Conservation (phyloP, 2,888 invertebrate genomes). For the Chesias legatella region DNA sequence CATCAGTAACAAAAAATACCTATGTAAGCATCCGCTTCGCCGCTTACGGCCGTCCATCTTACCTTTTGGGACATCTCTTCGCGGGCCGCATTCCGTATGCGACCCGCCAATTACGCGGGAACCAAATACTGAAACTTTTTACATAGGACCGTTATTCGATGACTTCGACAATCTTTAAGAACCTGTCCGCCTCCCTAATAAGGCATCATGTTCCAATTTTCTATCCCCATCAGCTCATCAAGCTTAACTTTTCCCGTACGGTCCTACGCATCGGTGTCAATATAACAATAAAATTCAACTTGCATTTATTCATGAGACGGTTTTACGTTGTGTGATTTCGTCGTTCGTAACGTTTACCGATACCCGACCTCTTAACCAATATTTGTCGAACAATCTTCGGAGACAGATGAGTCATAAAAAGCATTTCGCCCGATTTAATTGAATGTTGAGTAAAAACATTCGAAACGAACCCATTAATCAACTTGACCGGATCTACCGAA, state of each 20-base stretch:
- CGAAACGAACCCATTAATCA: slow-evolving; percentile 15
- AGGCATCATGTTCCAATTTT: slow-evolving; percentile 69
- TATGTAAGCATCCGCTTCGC: slow-evolving; percentile 52
- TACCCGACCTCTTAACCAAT: slow-evolving; percentile 69
- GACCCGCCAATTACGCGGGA: slow-evolving; percentile 68
- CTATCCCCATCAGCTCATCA: slow-evolving; percentile 57
- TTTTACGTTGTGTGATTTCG: slow-evolving; percentile 39
- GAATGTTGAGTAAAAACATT: slow-evolving; percentile 17
- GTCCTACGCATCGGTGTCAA: slow-evolving; percentile 67
- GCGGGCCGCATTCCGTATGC: slow-evolving; percentile 64
- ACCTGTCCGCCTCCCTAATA: slow-evolving; percentile 58
- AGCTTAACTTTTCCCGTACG: slow-evolving; percentile 52
- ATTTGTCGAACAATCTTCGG: slow-evolving; percentile 53
- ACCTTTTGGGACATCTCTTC: slow-evolving; percentile 67
- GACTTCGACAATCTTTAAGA: slow-evolving; percentile 66
- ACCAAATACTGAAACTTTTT: slow-evolving; percentile 57
- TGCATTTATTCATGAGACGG: slow-evolving; percentile 59
- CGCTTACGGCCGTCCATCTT: slow-evolving; percentile 55
- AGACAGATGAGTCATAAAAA: slow-evolving; percentile 44
- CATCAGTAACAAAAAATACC: no score
- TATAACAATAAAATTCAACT: slow-evolving; percentile 71
- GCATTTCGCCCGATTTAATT: slow-evolving; percentile 29
- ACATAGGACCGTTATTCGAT: slow-evolving; percentile 66
- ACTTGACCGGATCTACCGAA: slow-evolving; percentile 36
- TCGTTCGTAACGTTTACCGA: slow-evolving; percentile 50